These are phyloP conservation scores for Phalangium opilio DNA, from an alignment of 2,888 invertebrate species.

Conservation along the genomic window DNA sequence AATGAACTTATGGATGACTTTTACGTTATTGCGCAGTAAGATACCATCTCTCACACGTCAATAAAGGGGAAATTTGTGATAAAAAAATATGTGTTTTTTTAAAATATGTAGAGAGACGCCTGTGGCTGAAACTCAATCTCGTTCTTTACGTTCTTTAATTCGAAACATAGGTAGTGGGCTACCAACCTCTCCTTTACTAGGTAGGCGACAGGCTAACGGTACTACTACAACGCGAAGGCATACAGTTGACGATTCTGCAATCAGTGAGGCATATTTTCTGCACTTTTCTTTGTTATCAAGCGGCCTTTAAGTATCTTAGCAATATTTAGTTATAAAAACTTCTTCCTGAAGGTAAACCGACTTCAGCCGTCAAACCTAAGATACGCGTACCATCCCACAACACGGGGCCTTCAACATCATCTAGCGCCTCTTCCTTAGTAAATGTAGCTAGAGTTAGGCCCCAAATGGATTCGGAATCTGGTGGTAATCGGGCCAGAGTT, in stretches of 20 bases:
- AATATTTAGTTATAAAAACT: no score
- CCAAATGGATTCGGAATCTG: neutral
- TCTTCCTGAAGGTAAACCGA: neutral
- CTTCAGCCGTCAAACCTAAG: neutral
- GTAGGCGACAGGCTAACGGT: conserved; percentile 24
- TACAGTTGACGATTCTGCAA: no score
- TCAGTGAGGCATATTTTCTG: no score
- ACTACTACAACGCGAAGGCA: no score
- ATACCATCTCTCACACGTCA: no score
- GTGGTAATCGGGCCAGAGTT: no score
- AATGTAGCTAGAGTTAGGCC: neutral
- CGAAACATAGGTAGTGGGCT: conserved; percentile 48
- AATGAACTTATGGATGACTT: conserved; percentile 77
- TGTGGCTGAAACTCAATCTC: conserved; percentile 47
- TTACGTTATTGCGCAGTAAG: conserved; percentile 59
- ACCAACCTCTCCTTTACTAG: conserved; percentile 58
- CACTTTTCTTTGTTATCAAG: no score
- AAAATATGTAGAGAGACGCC: conserved; percentile 34
- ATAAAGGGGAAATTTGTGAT: no score
- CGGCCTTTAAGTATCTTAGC: no score
- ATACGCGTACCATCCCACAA: neutral
- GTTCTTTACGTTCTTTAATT: conserved; percentile 40
- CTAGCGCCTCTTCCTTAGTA: neutral
- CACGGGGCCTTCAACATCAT: neutral
- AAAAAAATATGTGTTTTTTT: neutral